These are phyloP conservation scores for Amphimallon solstitiale DNA, from an alignment of 2,888 invertebrate genomes.

Conservation along the genomic window DNA sequence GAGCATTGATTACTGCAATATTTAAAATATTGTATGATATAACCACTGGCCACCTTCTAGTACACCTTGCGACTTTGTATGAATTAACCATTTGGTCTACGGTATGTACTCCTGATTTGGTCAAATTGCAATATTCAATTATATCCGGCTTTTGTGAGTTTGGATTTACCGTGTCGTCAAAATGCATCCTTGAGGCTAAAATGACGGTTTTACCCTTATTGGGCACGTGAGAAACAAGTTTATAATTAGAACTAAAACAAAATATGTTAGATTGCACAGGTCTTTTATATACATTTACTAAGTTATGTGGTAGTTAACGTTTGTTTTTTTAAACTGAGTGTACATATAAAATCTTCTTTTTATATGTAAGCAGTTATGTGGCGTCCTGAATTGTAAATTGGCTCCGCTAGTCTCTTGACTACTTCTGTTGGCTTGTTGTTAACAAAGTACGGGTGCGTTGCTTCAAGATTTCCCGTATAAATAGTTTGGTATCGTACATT, in stretches of 20 bases:
- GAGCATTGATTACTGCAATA: too few species aligned
- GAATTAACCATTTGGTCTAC: too few species aligned
- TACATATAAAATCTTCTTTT: conserved; percentile 37
- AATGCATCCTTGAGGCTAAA: conserved; percentile 20
- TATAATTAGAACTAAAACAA: too few species aligned
- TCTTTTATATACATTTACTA: too few species aligned
- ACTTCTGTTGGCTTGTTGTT: conserved; percentile 32
- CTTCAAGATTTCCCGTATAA: conserved; percentile 50
- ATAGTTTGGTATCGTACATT: conserved; percentile 48
- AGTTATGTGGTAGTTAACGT: conserved; percentile 34
- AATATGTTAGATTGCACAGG: too few species aligned
- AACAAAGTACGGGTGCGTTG: conserved; percentile 42
- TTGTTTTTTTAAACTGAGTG: conserved; percentile 42
- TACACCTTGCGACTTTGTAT: too few species aligned
- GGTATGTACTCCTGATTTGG: too few species aligned
- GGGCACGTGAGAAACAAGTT: conserved; percentile 50
- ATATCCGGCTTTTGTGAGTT: conserved; percentile 33
- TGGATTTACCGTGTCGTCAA: neutral
- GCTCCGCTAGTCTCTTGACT: conserved; percentile 42
- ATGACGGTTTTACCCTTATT: conserved; percentile 41
- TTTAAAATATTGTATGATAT: too few species aligned
- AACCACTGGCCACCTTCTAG: too few species aligned
- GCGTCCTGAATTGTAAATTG: conserved; percentile 41
- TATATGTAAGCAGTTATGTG: conserved; percentile 43
- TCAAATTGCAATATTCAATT: conserved; percentile 35